Percentiles rank a stretch among this genome's conserved stretches.
phyloP scores from a whole-genome alignment of 2,113 vertebrate species.

The Dipodomys ordii region DNA sequence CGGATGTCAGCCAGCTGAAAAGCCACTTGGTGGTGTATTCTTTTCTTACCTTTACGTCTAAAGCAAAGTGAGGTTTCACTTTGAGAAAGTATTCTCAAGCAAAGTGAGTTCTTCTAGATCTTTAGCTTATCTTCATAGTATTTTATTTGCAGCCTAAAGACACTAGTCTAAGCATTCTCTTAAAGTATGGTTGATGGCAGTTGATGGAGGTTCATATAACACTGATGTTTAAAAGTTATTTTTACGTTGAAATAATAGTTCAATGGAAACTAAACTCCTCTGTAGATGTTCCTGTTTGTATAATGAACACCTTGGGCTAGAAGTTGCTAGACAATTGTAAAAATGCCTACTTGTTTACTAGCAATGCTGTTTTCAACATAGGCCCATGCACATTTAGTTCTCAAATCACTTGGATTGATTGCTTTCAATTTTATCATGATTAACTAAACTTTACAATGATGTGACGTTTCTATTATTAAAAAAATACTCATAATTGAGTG shows the following conservation, averaged over 20 bases:
- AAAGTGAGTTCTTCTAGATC: background rate
- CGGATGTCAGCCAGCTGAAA: background rate
- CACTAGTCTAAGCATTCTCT: background rate
- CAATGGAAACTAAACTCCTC: background rate
- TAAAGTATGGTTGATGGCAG: background rate
- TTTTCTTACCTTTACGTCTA: constrained; percentile 17
- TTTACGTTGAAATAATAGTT: constrained; percentile 17
- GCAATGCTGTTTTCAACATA: background rate
- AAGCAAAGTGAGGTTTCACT: background rate
- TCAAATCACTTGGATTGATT: background rate
- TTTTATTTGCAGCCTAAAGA: background rate
- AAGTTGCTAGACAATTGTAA: background rate
- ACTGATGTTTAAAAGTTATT: background rate
- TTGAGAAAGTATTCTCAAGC: too few relatives aligned
- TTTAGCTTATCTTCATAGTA: background rate
- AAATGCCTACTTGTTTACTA: background rate
- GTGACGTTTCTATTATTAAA: background rate
- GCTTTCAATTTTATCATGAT: background rate
- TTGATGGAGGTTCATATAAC: background rate
- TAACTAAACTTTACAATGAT: constrained; percentile 14
- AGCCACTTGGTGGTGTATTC: background rate
- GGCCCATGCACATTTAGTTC: background rate
- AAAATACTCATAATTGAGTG: background rate
- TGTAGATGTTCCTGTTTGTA: background rate
- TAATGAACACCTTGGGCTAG: background rate